Evolutionary conservation across 2,797 vertebrate genomes (phyloP).

Genomic region (Notolabrus celidotus): DNA sequence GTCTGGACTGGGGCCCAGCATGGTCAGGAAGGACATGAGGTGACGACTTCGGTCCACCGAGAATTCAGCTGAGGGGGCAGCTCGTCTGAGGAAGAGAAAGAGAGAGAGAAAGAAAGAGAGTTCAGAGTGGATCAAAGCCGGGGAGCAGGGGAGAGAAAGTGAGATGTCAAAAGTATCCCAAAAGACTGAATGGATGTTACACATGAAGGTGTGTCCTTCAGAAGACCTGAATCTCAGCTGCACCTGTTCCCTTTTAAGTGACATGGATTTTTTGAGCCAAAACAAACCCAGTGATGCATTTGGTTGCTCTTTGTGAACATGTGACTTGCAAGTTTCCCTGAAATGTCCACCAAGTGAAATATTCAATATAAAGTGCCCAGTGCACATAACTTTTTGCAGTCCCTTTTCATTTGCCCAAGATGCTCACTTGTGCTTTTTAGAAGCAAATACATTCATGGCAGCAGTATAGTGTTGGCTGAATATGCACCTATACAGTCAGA

Average conservation of each 20-base stretch:
- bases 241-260: conserved; percentile 11
- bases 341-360: conserved; percentile 3
- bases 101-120: conserved; percentile 15
- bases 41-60: conserved; percentile 96
- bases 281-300: conserved; percentile 6
- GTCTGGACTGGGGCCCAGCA: conserved; percentile 97
- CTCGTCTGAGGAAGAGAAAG: conserved; percentile 84
- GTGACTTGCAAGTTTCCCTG: neutral
- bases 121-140: conserved; percentile 7
- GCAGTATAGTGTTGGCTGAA: too few species aligned
- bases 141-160: neutral
- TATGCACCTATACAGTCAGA: too few species aligned
- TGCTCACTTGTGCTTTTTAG: too few species aligned
- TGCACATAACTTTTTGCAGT: too few species aligned
- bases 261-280: conserved; percentile 6
- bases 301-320: conserved; percentile 3
- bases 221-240: conserved; percentile 16
- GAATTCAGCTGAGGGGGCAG: conserved; percentile 97
- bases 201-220: conserved; percentile 12
- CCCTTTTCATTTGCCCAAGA: too few species aligned
- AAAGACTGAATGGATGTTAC: conserved; percentile 4
- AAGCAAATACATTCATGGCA: too few species aligned
- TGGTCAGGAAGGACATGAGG: conserved; percentile 98
- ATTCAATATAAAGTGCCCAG: too few species aligned
- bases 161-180: conserved; percentile 9